These are phyloP conservation scores for Rhamphomyia laevipes DNA, from an alignment of 2,888 invertebrate genomes.

Conservation along the genomic window DNA sequence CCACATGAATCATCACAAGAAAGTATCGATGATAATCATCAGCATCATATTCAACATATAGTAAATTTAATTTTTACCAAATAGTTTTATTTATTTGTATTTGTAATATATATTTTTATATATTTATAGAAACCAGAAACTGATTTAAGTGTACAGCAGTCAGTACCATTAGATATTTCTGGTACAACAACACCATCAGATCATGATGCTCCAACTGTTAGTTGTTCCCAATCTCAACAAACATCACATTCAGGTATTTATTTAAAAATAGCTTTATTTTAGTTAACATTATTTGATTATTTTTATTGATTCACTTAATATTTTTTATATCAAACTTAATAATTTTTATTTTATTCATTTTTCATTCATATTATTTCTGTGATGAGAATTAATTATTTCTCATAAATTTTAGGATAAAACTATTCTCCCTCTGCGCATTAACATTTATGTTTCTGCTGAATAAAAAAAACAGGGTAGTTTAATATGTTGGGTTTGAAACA, in stretches of 20 bases:
- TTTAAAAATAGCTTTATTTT: neutral
- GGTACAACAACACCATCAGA: slow-evolving; percentile 37
- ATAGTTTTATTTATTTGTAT: slow-evolving; percentile 30
- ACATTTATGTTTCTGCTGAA: too few species aligned
- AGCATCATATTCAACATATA: slow-evolving; percentile 21
- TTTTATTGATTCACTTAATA: too few species aligned
- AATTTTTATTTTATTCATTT: too few species aligned
- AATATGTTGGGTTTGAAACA: too few species aligned
- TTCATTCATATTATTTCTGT: too few species aligned
- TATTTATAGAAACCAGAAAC: slow-evolving; percentile 36
- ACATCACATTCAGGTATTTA: slow-evolving; percentile 34
- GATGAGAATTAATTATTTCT: too few species aligned
- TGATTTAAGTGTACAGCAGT: slow-evolving; percentile 36
- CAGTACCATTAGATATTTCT: slow-evolving; percentile 37
- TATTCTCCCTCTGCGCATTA: too few species aligned
- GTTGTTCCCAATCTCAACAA: slow-evolving; percentile 30
- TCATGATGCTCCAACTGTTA: slow-evolving; percentile 32
- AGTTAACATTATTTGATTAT: too few species aligned
- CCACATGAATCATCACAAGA: slow-evolving; percentile 44
- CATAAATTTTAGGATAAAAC: too few species aligned
- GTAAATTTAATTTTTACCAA: too few species aligned
- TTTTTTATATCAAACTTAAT: too few species aligned
- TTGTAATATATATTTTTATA: slow-evolving; percentile 10
- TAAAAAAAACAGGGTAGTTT: too few species aligned
- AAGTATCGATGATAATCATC: slow-evolving; percentile 40